Conservation (phyloP, 2,797 vertebrate species). For the Schizopygopsis pylzovi region DNA sequence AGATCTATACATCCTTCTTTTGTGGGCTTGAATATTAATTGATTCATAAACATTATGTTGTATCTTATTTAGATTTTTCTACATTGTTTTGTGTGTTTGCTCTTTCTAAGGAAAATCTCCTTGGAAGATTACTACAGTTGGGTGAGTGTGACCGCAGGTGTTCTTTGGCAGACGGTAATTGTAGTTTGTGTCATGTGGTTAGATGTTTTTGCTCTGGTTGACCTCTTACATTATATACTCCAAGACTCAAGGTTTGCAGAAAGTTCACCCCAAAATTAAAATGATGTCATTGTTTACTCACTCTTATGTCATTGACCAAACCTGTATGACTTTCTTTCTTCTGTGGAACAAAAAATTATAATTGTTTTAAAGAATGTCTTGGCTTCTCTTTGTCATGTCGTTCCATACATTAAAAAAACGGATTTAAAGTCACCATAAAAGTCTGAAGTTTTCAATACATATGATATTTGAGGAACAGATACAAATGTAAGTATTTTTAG, state of each 20-base stretch:
- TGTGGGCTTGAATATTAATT: neutral
- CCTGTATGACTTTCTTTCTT: neutral
- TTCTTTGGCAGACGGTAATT: constrained; percentile 22
- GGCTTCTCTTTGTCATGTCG: neutral
- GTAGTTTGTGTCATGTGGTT: constrained; percentile 26
- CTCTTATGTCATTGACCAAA: neutral
- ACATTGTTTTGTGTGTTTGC: neutral
- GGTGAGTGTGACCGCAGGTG: constrained; percentile 18
- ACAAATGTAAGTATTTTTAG: neutral
- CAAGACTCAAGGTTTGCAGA: constrained; percentile 1
- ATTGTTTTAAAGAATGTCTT: neutral
- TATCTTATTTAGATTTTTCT: neutral
- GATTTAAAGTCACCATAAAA: neutral
- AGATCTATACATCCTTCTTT: neutral
- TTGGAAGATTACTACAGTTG: constrained; percentile 23
- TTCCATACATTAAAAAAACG: neutral
- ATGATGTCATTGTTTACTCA: neutral
- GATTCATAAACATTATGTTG: neutral
- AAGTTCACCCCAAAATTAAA: constrained; percentile 6
- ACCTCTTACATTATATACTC: neutral
- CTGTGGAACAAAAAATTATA: neutral
- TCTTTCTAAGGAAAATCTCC: neutral
- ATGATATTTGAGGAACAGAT: neutral
- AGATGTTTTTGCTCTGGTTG: constrained; percentile 11
- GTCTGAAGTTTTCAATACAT: neutral